Percentiles rank a stretch among this genome's conserved stretches.
Conservation (phyloP, 92 coral and sea anemone species). For the Paramuricea clavata region DNA sequence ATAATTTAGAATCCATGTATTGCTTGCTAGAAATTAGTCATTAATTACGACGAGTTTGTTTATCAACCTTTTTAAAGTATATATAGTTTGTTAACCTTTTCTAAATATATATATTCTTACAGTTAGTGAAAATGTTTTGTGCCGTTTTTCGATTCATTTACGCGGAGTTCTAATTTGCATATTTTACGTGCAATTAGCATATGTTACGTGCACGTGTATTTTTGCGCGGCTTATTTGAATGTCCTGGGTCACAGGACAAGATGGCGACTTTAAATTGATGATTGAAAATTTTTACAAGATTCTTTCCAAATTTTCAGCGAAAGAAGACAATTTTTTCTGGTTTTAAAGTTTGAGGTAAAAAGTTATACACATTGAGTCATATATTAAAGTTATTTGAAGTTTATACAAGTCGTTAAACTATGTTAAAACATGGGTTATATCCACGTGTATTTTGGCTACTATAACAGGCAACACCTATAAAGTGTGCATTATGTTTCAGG, state of each 20-base stretch:
- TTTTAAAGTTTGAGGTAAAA: not conserved
- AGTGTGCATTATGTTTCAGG: not conserved
- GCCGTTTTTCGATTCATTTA: too few relatives aligned
- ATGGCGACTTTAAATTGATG: too few relatives aligned
- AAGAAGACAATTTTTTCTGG: not conserved
- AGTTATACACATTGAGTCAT: not conserved
- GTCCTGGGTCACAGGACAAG: too few relatives aligned
- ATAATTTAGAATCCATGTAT: constrained; percentile 4
- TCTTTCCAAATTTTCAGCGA: not conserved
- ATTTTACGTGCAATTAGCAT: not conserved
- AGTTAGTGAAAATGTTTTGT: not conserved
- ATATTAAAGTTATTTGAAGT: not conserved
- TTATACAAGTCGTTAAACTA: not conserved
- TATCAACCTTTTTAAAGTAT: not conserved
- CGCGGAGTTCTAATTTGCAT: not conserved
- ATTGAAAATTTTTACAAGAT: not conserved
- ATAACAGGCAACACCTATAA: not conserved
- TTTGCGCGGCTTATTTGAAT: not conserved
- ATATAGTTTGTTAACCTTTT: not conserved
- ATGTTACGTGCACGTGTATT: not conserved
- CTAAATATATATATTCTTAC: not conserved
- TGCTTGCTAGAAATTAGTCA: constrained; percentile 1
- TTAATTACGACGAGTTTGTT: not conserved
- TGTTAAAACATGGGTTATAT: not conserved
- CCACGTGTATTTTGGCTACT: not conserved